phyloP scores from a whole-genome alignment of 2,888 invertebrate genomes.

The Hemaris fuciformis region DNA sequence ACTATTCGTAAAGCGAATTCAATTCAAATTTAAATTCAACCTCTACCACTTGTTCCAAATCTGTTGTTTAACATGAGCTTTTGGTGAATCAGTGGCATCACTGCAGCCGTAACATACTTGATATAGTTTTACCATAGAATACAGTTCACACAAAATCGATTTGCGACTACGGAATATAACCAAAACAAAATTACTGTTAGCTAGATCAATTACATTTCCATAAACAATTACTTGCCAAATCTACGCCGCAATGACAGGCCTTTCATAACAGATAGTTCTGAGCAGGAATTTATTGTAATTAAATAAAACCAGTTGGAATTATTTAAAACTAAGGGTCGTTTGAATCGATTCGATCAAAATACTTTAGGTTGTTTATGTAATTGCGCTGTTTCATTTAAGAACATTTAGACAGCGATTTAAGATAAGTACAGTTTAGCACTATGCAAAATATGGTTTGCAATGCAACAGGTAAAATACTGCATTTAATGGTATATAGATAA shows the following conservation, averaged over 20 bases:
- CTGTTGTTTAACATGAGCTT: no score
- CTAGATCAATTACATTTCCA: background rate
- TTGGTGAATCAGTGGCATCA: no score
- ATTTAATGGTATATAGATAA: no score
- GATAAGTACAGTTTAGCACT: background rate
- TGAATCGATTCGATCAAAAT: background rate
- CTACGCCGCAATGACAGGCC: background rate
- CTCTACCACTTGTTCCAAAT: no score
- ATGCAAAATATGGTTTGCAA: background rate
- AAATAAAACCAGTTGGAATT: background rate
- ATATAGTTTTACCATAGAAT: background rate
- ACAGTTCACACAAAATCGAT: background rate
- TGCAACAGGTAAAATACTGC: background rate
- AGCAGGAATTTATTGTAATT: background rate
- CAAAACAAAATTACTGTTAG: background rate
- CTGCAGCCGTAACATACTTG: no score
- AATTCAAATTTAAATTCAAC: no score
- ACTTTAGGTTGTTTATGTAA: background rate
- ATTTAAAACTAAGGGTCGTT: background rate
- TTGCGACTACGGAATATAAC: background rate
- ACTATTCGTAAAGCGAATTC: no score
- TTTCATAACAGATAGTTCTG: background rate
- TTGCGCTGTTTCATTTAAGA: background rate
- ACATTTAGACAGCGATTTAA: background rate
- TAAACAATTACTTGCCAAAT: background rate